Base-by-base conservation (phyloP, 2,113 vertebrate genomes). In the Electrona antarctica region DNA sequence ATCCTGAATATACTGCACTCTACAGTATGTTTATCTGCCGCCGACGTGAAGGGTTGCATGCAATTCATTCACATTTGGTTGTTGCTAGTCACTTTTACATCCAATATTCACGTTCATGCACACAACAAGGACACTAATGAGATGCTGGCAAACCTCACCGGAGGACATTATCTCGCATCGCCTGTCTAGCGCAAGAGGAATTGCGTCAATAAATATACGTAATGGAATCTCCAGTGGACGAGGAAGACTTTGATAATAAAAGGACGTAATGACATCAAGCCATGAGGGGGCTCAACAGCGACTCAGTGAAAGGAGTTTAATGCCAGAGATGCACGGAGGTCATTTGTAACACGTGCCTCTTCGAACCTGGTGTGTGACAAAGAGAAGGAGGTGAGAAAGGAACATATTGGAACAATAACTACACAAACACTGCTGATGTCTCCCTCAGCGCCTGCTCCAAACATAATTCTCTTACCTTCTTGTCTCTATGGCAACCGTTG, bases 401-500 rank as follows among this genome's bases (percentile, higher is more conserved):
- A 74, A 83, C 65, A 73, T 70, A 64, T 70, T 77, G 74, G 28
- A 81, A 76, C 76, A 78, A 79, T 76, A 86, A 82, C 70, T 47
- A 78, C 71, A 80, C 72, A 81, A 86, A 85, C 74, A 74, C 41
- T 3, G 3, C 46, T 73, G 78, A 84, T 80, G 73, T 86, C 69
- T 83, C 85, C 83, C 74, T 60, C 15, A 73, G 78, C 10, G 49
- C 50, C 69, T 69, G 46, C 78, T 88, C 81, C 70, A 73, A 50
- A 73, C 77, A 15, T 84, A 1, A 78, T 79, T 82, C 76, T 84
- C 79, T 41, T 63, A 47, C 83, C 67, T 76, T 81, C 45, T 73
- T 12, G 60, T 93, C 78, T 86, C 91, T 75, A 92, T 92, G 80
- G 89, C 84, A 92, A 92, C 91, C 56, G 60, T 41, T 52, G 75